Percentiles rank a stretch among this genome's conserved stretches.
Conservation (phyloP, 1,140 invertebrate species). For the Trachymyrmex cornetzi region DNA sequence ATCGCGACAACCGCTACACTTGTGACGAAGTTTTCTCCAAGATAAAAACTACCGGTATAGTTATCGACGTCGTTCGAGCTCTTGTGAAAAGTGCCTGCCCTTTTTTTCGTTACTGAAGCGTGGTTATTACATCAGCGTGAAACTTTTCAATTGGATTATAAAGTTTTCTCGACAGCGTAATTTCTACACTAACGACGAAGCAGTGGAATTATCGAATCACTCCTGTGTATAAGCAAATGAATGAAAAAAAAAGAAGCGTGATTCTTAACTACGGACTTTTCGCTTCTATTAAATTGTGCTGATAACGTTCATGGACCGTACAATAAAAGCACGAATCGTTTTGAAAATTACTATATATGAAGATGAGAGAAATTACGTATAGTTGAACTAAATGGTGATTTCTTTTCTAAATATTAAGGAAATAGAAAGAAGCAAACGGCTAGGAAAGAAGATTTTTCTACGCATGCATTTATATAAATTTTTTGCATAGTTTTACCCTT, state of each 20-base stretch:
- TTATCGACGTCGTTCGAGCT: slow-evolving; percentile 39
- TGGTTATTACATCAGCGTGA: slow-evolving; percentile 64
- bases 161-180: slow-evolving; percentile 48
- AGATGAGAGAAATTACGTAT: neutral
- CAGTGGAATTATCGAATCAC: slow-evolving; percentile 61
- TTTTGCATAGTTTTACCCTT: neutral
- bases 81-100: slow-evolving; percentile 30
- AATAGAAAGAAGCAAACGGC: too few relatives aligned
- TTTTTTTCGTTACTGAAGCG: slow-evolving; percentile 42
- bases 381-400: neutral
- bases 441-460: neutral
- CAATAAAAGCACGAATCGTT: neutral
- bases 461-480: neutral
- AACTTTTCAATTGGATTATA: slow-evolving; percentile 70
- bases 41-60: slow-evolving; percentile 33
- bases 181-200: slow-evolving; percentile 34
- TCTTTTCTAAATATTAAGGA: neutral
- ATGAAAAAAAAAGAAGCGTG: neutral
- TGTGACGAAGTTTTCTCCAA: slow-evolving; percentile 8
- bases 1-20: slow-evolving; percentile 20
- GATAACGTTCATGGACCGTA: neutral
- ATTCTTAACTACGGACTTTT: neutral
- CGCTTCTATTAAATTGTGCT: neutral
- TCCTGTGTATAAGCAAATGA: slow-evolving; percentile 20
- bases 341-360: neutral